Evolutionary conservation across 2,113 vertebrate genomes (phyloP), one percentile per base, ranked within the genome.

Genomic region (Chauna torquata): DNA sequence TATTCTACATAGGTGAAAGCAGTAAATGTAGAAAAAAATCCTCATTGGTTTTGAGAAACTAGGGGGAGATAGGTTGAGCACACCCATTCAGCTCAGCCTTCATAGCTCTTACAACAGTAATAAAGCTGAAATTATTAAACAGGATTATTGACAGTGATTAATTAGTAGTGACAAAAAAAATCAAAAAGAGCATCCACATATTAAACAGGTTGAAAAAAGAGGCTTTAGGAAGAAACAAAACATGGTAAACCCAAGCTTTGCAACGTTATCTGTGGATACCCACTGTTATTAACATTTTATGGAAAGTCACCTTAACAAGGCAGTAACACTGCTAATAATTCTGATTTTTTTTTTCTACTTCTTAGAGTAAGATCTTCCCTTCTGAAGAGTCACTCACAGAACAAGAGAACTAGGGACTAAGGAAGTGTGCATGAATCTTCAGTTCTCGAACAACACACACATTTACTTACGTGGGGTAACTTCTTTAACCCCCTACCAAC

Each of bases 31-130:
- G n/a, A 62, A 71, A 59, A 45, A 64, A n/a, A 12, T 16, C 18
- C 19, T 68, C 25, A 6, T 9, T 38, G 16, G 18, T 38, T 28
- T 87, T 44, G 17, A 71, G 25, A 61, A 18, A 52, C 13, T 36
- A 19, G 2, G 9, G 12, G 0, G 9, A 8, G 22, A 6, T 2
- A 6, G 6, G 9, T 59, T 79, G 2, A 2, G 16, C 34, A 57
- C 13, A 40, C 7, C 5, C 23, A 18, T 0, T 38, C 17, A 52
- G 19, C 49, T 38, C 58, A 23, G 44, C 4, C 25, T 10, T 25
- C 2, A 5, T 8, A 66, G 23, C 6, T 47, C 23, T 74, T 58
- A 59, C 8, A 50, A 24, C 8, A 34, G 40, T 14, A 61, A 66
- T 28, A 45, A 54, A 59, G 40, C 5, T 23, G 36, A 34, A 77